These are phyloP conservation scores for Amphilophus citrinellus DNA, from an alignment of 2,113 vertebrate genomes.

Conservation along the genomic window DNA sequence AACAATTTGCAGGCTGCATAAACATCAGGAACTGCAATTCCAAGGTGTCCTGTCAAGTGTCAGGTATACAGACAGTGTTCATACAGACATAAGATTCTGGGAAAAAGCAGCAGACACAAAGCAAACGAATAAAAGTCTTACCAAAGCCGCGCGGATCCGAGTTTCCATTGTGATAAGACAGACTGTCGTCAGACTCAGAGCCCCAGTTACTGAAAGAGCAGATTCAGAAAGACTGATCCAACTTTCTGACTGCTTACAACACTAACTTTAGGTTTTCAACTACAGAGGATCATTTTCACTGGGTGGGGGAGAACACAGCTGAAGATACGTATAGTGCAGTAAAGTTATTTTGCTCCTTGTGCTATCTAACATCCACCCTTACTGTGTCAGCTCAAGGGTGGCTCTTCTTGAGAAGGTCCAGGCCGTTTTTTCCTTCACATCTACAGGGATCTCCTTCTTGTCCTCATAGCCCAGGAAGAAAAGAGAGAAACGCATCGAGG, in stretches of 20 bases:
- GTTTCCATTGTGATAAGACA: conserved; percentile 94
- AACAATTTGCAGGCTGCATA: conserved; percentile 92
- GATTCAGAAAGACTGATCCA: background rate
- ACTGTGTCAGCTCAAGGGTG: conserved; percentile 93
- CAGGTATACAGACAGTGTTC: background rate
- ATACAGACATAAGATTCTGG: background rate
- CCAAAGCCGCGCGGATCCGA: conserved; percentile 97
- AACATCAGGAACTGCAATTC: conserved; percentile 96
- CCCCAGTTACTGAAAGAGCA: conserved; percentile 92
- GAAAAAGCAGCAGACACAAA: background rate
- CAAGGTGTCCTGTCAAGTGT: conserved; percentile 89
- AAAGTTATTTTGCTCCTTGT: rapidly evolving
- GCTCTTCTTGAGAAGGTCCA: conserved; percentile 95
- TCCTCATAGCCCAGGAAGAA: conserved; percentile 97
- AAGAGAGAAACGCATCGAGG: conserved; percentile 94
- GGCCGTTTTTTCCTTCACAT: conserved; percentile 83
- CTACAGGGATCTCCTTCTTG: conserved; percentile 91
- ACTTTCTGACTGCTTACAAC: background rate
- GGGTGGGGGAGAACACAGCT: background rate
- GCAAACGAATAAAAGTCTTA: conserved; percentile 65
- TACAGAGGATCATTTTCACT: background rate
- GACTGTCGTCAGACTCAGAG: conserved; percentile 90
- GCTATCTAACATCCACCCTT: conserved; percentile 10
- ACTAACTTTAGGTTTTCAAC: background rate
- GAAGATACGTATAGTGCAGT: background rate